Percentiles rank a stretch among this genome's conserved stretches.
phyloP scores from a whole-genome alignment of 2,797 vertebrate species.

The Peromyscus melanophrys region DNA sequence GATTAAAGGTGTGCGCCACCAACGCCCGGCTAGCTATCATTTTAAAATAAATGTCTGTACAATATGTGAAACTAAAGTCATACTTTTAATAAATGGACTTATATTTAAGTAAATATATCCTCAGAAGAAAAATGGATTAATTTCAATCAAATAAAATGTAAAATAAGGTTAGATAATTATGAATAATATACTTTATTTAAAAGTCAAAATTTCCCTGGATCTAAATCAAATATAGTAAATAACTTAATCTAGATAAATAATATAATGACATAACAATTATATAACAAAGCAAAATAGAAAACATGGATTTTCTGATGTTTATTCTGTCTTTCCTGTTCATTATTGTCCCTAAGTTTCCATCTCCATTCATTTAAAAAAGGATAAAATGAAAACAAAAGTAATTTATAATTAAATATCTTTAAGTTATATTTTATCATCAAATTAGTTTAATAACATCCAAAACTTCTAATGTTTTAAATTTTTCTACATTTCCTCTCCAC shows the following conservation, averaged over 20 bases:
- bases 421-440: background rate
- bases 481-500: background rate
- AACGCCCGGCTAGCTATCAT: no score
- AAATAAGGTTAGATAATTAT: slow-evolving; percentile 13
- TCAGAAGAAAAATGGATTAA: background rate
- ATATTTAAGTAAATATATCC: background rate
- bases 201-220: background rate
- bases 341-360: no score
- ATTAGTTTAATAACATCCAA: background rate
- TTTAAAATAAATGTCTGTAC: background rate
- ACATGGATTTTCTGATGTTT: background rate
- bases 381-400: background rate
- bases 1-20: no score
- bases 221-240: background rate
- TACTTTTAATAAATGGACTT: background rate
- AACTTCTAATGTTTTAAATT: background rate
- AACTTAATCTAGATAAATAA: background rate
- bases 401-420: background rate
- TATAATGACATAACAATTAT: background rate
- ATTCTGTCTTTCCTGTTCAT: background rate
- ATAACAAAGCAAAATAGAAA: background rate
- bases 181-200: background rate
- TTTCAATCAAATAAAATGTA: background rate
- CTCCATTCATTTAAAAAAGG: background rate
- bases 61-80: background rate